Evolutionary conservation across 2,888 invertebrate species (phyloP).

Genomic region (Drosophila tripunctata): DNA sequence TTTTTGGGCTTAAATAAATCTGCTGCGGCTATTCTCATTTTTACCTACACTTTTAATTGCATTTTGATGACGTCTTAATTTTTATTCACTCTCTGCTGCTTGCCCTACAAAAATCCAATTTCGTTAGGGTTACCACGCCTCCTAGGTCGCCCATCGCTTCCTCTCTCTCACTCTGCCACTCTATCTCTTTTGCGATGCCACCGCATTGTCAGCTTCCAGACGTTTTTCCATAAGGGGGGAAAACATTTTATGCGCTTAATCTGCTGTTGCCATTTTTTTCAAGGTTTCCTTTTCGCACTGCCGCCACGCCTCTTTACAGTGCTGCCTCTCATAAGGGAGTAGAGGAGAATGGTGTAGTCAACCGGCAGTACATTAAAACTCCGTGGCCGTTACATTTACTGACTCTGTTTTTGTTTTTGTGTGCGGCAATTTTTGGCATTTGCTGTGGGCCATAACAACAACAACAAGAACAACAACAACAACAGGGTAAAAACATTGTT

Average conservation of each 20-base stretch:
- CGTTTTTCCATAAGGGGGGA: constrained; percentile 1
- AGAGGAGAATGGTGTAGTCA: constrained; percentile 24
- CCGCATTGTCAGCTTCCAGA: background rate
- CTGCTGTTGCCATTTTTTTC: constrained; percentile 76
- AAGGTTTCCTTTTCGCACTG: constrained; percentile 48
- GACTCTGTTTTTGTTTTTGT: constrained; percentile 66
- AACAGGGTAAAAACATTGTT: constrained; percentile 35
- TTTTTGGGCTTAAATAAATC: constrained; percentile 68
- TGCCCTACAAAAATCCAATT: constrained; percentile 47
- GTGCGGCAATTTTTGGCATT: constrained; percentile 78
- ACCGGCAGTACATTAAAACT: constrained; percentile 74
- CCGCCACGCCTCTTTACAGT: background rate
- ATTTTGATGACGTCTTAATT: constrained; percentile 80
- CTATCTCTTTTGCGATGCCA: background rate
- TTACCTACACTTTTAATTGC: constrained; percentile 78
- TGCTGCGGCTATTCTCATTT: constrained; percentile 73
- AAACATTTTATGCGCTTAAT: constrained; percentile 74
- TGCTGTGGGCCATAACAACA: constrained; percentile 68
- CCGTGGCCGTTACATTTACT: constrained; percentile 72
- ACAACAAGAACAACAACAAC: constrained; percentile 30
- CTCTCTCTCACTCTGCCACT: too few relatives aligned
- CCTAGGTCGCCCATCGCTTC: background rate
- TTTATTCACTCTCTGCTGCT: constrained; percentile 54
- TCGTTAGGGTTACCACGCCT: constrained; percentile 21
- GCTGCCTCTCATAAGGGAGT: background rate